Base-by-base conservation (phyloP, 2,113 vertebrate genomes). In the Tragelaphus buxtoni region DNA sequence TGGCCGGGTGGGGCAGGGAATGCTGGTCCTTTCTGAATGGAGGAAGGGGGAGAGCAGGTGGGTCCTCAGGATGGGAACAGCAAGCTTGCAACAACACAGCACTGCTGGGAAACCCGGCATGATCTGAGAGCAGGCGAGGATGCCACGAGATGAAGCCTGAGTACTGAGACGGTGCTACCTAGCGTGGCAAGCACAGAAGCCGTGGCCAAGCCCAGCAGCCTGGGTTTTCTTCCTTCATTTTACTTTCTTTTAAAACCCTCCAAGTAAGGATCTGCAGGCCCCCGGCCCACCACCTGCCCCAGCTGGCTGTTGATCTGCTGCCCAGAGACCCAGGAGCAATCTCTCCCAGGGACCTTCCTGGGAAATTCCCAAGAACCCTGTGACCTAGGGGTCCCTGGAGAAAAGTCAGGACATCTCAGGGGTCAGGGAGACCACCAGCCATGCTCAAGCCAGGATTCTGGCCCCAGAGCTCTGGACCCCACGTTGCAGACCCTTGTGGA, bases 1-100 rank as follows among this genome's bases (percentile, higher is more conserved):
- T 0, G 3, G 58, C 18, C 32, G 4, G 22, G 60, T 9, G 94
- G 42, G 87, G 95, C 79, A 98, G 98, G 99, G 98, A 98, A 97
- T 0, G 96, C 83, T 55, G 97, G 98, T 98, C 96, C 88, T 97
- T 97, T 97, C 79, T 87, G 98, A 98, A 98, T 99, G 99, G 99
- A 99, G 99, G 99, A 99, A 99, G 99, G 88, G 98, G 98, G 99
- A 98, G 99, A 99, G 99, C 99, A 98, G 99, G 99, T 98, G 99
- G 98, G 98, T 83, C 93, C 98, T 98, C 98, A 98, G 98, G 98
- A 98, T 65, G 98, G 98, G 97, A 98, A 98, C 98, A 98, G 98
- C 96, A 98, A 49, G 8, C 56, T 63, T 24, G 39, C 83, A 98
- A 99, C 99, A 99, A 99, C 99, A 95, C 98, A 94, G 69, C 98